Evolutionary conservation across 2,888 invertebrate genomes (phyloP).

Genomic region (Cecidostiba fungosa): DNA sequence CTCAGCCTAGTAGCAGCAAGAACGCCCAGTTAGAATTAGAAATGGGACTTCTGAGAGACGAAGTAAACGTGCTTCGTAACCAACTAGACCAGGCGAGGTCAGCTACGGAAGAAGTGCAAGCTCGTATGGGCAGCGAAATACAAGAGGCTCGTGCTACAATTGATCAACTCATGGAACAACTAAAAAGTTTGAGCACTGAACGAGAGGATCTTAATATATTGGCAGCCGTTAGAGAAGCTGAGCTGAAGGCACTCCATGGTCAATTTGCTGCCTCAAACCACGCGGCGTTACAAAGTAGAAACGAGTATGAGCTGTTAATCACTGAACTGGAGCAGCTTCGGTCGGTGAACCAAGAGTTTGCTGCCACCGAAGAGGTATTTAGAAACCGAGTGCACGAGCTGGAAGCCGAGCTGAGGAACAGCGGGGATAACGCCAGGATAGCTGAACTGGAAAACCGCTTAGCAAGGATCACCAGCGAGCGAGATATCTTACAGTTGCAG

Average conservation of each 20-base stretch:
- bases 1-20: neutral
- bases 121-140: slow-evolving; percentile 53
- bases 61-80: slow-evolving; percentile 48
- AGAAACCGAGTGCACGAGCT: slow-evolving; percentile 67
- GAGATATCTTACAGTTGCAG: slow-evolving; percentile 71
- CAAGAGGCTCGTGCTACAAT: neutral
- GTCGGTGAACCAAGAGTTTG: slow-evolving; percentile 66
- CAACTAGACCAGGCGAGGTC: slow-evolving; percentile 59
- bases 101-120: slow-evolving; percentile 62
- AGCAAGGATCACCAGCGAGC: slow-evolving; percentile 66
- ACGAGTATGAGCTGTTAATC: neutral
- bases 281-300: neutral
- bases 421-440: slow-evolving; percentile 62
- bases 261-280: neutral
- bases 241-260: neutral
- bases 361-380: slow-evolving; percentile 65
- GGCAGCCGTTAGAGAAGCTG: slow-evolving; percentile 58
- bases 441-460: slow-evolving; percentile 67
- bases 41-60: slow-evolving; percentile 56
- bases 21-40: slow-evolving; percentile 43
- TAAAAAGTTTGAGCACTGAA: slow-evolving; percentile 47
- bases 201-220: slow-evolving; percentile 51
- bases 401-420: slow-evolving; percentile 66
- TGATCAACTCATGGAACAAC: slow-evolving; percentile 19
- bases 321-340: slow-evolving; percentile 56